phyloP scores from a whole-genome alignment of 2,797 vertebrate genomes.

The Sebastes alutus region DNA sequence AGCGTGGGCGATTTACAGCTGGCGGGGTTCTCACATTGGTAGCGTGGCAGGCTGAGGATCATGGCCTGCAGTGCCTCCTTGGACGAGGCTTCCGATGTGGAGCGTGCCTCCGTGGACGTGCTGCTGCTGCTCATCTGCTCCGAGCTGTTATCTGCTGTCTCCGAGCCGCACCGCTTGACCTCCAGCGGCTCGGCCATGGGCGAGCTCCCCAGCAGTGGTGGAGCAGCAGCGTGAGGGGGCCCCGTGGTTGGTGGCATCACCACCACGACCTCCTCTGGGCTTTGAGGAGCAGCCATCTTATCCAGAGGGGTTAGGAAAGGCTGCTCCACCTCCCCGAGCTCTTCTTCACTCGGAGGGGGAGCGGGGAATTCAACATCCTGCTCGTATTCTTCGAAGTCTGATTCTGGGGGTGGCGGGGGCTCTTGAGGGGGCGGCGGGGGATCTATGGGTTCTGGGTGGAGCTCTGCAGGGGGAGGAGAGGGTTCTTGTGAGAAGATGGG shows the following conservation, averaged over 20 bases:
- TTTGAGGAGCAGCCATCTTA: constrained; percentile 66
- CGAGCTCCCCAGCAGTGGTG: constrained; percentile 43
- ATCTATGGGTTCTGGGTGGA: constrained; percentile 54
- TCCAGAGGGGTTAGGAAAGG: constrained; percentile 75
- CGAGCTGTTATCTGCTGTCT: constrained; percentile 88
- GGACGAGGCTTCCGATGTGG: constrained; percentile 89
- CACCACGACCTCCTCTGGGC: constrained; percentile 42
- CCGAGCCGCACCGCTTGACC: constrained; percentile 83
- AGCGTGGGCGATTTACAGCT: constrained; percentile 97
- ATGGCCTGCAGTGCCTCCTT: constrained; percentile 97
- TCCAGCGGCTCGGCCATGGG: constrained; percentile 71
- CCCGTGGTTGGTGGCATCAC: constrained; percentile 36
- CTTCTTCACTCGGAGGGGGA: constrained; percentile 81
- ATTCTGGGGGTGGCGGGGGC: constrained; percentile 70
- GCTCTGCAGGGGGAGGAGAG: constrained; percentile 47
- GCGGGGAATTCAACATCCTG: constrained; percentile 80
- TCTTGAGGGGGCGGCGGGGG: constrained; percentile 75
- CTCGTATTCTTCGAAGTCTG: constrained; percentile 58
- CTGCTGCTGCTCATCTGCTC: constrained; percentile 97
- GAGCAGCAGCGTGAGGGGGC: constrained; percentile 24
- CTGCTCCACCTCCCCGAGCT: constrained; percentile 67
- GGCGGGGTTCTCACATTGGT: constrained; percentile 97
- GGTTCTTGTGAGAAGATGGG: constrained; percentile 47
- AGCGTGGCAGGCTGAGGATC: constrained; percentile 96
- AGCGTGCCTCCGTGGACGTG: constrained; percentile 90